These are phyloP conservation scores for Hucho hucho DNA, from an alignment of 2,113 vertebrate genomes.

Conservation along the genomic window DNA sequence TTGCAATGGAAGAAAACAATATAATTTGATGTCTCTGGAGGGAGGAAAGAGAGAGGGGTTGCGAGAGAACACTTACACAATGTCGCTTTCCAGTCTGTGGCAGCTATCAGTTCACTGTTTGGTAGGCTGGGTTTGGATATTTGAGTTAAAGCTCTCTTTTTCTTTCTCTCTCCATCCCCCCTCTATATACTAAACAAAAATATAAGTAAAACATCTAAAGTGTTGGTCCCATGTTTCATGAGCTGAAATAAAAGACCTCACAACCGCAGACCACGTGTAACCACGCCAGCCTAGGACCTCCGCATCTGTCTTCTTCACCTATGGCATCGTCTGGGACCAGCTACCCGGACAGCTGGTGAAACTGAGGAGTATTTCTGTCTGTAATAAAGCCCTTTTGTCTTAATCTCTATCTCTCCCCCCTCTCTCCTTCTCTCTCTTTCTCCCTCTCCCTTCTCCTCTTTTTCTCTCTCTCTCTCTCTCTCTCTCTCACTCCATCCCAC, in stretches of 20 bases:
- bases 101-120: constrained; percentile 8
- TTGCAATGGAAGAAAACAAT: not conserved
- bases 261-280: too few species aligned
- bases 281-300: too few species aligned
- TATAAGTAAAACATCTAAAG: too few species aligned
- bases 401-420: too few species aligned
- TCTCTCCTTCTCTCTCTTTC: not conserved
- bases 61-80: not conserved
- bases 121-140: not conserved
- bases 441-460: constrained; percentile 3
- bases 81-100: not conserved
- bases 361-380: too few species aligned
- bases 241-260: too few species aligned
- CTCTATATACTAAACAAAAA: not conserved
- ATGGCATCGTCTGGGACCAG: too few species aligned
- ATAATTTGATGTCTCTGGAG: not conserved
- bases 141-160: constrained; percentile 17
- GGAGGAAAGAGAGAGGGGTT: not conserved
- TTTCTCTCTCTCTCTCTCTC: not conserved
- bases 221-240: too few species aligned
- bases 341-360: too few species aligned
- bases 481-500: too few species aligned
- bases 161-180: constrained; percentile 13
- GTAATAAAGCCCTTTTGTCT: too few species aligned
- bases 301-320: too few species aligned